Base-by-base conservation (phyloP, 2,113 vertebrate species). In the Ifrita kowaldi region DNA sequence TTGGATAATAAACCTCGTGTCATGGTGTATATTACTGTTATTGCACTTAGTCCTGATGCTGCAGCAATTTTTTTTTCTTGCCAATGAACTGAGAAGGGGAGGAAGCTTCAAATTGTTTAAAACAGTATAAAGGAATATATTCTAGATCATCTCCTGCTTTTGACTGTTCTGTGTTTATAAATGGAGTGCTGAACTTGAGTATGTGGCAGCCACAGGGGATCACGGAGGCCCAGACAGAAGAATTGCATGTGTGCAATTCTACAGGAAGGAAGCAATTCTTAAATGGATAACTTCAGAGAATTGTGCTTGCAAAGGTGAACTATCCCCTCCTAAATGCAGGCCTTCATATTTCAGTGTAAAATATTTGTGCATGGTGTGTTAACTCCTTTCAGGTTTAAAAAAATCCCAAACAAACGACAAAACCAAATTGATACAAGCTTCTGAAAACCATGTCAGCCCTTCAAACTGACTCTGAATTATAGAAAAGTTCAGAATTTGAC, bases 241-340 rank as follows among this genome's bases (percentile, higher is more conserved):
- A 63, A 18, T 10, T 63, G 6, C 7, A 22, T 11, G 5, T 7
- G 9, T 57, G 13, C 20, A 47, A 1, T 50, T 75, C 50, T 74
- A 1, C 30, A 60, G 28, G 19, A 70, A 35, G 28, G 17, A 27
- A 69, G 8, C 5, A 56, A 11, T 44, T 44, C 32, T 57, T n/a
- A 73, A 60, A 57, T 16, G 5, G 0, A 0, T 23, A 22, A 16
- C 7, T 63, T 49, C 10, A 67, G 27, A n/a, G 14, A 70, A 21
- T 8, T 85, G 26, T 16, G 9, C 23, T 63, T 63, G 26, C 32
- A 24, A 32, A 50, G 28, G 32, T 63, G 28, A 67, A 53, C 37
- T 42, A 17, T 37, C 13, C 3, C 5, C 6, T 90, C 7, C 70
- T 52, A 44, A 84, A 75, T 27, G 28, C 2, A 13, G 16, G 20